A percentile compares a stretch with the other conserved stretches of the same genome.
Conservation (phyloP, 1,140 invertebrate genomes). For the Panonychus citri region DNA sequence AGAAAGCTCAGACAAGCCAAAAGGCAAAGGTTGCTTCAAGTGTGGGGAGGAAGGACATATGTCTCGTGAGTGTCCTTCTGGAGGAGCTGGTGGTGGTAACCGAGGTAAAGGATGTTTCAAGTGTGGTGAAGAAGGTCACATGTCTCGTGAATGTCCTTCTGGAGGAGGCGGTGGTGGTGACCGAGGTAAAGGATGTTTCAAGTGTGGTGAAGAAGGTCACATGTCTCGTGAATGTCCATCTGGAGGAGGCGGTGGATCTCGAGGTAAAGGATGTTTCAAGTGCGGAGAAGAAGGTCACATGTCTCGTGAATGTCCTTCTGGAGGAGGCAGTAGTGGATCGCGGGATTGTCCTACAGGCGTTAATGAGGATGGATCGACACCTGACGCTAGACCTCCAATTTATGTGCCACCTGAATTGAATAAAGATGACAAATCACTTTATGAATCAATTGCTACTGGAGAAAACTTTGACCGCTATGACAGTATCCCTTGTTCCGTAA, state of each 20-base stretch:
- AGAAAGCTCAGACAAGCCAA: too few relatives aligned
- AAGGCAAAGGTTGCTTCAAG: constrained; percentile 11
- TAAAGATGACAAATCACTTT: constrained; percentile 41
- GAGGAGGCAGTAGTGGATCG: background rate
- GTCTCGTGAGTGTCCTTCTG: constrained; percentile 15
- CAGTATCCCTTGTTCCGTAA: constrained; percentile 51
- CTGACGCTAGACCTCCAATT: background rate
- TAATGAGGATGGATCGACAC: constrained; percentile 15
- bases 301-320: constrained; percentile 15
- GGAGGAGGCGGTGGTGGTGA: background rate
- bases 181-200: constrained; percentile 11
- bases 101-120: constrained; percentile 5
- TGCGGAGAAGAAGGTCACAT: constrained; percentile 15
- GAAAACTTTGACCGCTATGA: constrained; percentile 77
- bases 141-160: constrained; percentile 21
- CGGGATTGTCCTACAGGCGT: constrained; percentile 17
- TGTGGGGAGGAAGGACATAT: constrained; percentile 15
- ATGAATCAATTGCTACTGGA: constrained; percentile 41
- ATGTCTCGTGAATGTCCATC: constrained; percentile 16
- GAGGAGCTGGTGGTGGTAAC: background rate
- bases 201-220: constrained; percentile 14
- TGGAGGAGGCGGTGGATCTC: constrained; percentile 16
- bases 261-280: constrained; percentile 7
- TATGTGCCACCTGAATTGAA: constrained; percentile 59
- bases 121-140: constrained; percentile 22